Percentiles rank a stretch among this genome's conserved stretches.
Conservation (phyloP, 2,797 vertebrate species). For the Tadarida brasiliensis region DNA sequence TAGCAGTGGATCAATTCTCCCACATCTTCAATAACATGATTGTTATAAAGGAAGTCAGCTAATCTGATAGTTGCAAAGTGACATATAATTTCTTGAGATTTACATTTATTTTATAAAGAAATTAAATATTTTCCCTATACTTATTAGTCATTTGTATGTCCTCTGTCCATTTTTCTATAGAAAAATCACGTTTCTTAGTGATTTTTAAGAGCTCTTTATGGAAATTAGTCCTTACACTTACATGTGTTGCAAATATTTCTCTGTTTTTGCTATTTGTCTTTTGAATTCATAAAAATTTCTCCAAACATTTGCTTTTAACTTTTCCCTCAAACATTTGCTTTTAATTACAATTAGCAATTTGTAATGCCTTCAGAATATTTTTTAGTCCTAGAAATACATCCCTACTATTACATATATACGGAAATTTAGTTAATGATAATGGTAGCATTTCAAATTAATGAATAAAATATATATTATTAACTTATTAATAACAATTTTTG, state of each 20-base stretch:
- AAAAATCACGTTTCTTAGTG: background rate
- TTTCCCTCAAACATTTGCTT: background rate
- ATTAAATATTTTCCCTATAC: background rate
- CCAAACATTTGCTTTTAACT: background rate
- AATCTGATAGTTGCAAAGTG: background rate
- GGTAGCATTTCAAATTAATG: background rate
- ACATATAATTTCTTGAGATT: slow-evolving; percentile 39
- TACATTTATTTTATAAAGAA: background rate
- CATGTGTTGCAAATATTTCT: background rate
- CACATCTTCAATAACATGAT: background rate
- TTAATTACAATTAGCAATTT: background rate
- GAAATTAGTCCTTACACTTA: slow-evolving; percentile 24
- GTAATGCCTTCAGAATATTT: background rate
- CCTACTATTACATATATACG: background rate
- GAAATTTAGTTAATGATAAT: background rate
- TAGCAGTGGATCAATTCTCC: background rate
- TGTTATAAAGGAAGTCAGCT: slow-evolving; percentile 22
- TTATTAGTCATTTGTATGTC: background rate
- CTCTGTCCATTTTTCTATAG: background rate
- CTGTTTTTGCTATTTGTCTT: slow-evolving; percentile 23
- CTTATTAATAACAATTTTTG: background rate
- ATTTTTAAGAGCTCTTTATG: slow-evolving; percentile 42
- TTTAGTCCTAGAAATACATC: background rate
- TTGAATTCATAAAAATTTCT: background rate
- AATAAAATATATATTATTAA: background rate